A percentile compares a stretch with the other conserved stretches of the same genome.
Conservation (phyloP, 2,797 vertebrate species). For the Liparis tanakae region DNA sequence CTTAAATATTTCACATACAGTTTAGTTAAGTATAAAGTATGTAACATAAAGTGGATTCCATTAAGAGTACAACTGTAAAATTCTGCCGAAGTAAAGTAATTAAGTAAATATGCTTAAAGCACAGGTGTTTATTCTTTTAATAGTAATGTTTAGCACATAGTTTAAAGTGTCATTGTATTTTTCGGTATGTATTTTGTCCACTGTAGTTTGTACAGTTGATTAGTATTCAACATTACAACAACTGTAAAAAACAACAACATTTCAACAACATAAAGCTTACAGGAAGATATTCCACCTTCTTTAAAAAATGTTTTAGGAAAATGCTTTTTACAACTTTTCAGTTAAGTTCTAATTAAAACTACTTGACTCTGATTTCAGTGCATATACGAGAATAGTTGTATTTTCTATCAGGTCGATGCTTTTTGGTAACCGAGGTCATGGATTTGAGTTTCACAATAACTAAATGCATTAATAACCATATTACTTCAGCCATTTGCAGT, state of each 20-base stretch:
- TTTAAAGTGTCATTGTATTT: neutral
- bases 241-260: neutral
- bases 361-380: neutral
- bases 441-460: neutral
- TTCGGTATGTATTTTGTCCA: constrained; percentile 1
- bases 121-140: neutral
- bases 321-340: neutral
- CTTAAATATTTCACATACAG: neutral
- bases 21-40: neutral
- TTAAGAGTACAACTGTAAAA: neutral
- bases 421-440: neutral
- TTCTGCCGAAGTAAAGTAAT: neutral
- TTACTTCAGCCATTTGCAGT: neutral
- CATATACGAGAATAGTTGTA: neutral
- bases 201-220: neutral
- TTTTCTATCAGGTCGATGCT: neutral
- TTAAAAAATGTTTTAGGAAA: neutral
- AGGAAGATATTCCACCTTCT: neutral
- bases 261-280: neutral
- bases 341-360: neutral
- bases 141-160: neutral
- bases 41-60: neutral
- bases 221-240: neutral
- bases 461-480: neutral
- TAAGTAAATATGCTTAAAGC: constrained; percentile 2